These are phyloP conservation scores for Rissa tridactyla DNA, from an alignment of 2,113 vertebrate species.

Conservation along the genomic window DNA sequence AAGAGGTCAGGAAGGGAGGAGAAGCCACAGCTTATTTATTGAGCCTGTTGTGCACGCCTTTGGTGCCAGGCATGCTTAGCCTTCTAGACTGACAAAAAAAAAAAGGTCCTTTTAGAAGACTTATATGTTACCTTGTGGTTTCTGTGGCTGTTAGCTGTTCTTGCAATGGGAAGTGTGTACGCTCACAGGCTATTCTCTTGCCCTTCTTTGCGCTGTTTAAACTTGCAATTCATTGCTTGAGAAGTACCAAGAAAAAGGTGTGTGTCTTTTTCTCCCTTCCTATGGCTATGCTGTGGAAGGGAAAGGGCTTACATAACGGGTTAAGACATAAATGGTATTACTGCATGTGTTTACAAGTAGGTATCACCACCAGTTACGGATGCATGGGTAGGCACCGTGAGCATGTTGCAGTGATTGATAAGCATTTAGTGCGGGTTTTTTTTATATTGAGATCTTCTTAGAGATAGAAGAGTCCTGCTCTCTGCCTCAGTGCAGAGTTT, in stretches of 20 bases:
- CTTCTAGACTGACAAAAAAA: not conserved
- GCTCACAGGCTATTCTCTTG: not conserved
- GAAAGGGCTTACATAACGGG: not conserved
- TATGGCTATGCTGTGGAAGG: not conserved
- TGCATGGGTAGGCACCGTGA: rapidly evolving
- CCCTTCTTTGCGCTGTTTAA: not conserved
- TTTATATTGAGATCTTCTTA: not conserved
- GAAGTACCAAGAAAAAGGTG: not conserved
- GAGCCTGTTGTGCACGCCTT: not conserved
- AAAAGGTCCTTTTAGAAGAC: not conserved
- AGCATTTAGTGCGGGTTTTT: not conserved
- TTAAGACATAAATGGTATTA: not conserved
- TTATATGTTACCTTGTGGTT: not conserved
- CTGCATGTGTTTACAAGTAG: not conserved
- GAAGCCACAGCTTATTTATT: not conserved
- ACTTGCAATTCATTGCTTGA: not conserved
- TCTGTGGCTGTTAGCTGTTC: not conserved
- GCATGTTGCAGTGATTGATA: not conserved
- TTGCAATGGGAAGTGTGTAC: not conserved
- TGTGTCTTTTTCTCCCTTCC: not conserved
- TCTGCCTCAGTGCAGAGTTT: not conserved
- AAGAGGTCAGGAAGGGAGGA: not conserved
- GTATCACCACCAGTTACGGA: not conserved
- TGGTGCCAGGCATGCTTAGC: not conserved
- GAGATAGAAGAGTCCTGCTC: not conserved